A percentile compares a stretch with the other conserved stretches of the same genome.
phyloP scores from a whole-genome alignment of 2,888 invertebrate species.

The Stegana nigrithorax region DNA sequence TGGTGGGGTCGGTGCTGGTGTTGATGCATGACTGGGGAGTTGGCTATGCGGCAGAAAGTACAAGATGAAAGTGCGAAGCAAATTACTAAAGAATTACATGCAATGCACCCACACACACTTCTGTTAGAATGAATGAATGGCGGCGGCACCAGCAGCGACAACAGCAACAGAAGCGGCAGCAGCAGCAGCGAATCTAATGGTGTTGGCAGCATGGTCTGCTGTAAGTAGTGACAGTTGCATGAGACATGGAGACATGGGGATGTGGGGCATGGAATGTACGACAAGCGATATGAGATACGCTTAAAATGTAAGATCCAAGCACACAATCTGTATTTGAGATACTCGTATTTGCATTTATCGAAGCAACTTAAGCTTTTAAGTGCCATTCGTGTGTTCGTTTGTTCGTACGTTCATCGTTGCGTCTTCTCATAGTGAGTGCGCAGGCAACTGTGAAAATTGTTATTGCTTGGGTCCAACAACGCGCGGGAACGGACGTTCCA shows the following conservation, averaged over 20 bases:
- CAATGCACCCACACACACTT: slow-evolving; percentile 35
- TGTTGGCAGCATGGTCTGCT: no score
- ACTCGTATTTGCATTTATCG: slow-evolving; percentile 33
- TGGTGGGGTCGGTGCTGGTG: no score
- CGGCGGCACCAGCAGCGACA: no score
- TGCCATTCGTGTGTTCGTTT: neutral
- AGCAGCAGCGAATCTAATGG: no score
- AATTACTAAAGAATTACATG: slow-evolving; percentile 49
- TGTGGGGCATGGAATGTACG: no score
- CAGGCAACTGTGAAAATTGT: slow-evolving; percentile 3
- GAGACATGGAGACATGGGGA: no score
- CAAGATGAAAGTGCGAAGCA: slow-evolving; percentile 30
- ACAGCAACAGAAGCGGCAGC: no score
- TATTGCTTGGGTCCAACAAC: neutral
- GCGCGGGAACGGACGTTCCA: slow-evolving; percentile 33
- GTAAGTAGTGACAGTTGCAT: no score
- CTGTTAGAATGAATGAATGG: no score
- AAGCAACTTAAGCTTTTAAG: slow-evolving; percentile 24
- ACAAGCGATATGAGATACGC: slow-evolving; percentile 5
- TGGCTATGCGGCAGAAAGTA: no score
- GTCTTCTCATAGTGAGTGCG: no score
- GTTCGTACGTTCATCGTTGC: no score
- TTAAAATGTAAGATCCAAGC: slow-evolving; percentile 10
- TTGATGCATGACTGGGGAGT: slow-evolving; percentile 27
- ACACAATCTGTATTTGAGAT: slow-evolving; percentile 32